phyloP scores from a whole-genome alignment of 1,140 invertebrate species.

The Chironomus tepperi region DNA sequence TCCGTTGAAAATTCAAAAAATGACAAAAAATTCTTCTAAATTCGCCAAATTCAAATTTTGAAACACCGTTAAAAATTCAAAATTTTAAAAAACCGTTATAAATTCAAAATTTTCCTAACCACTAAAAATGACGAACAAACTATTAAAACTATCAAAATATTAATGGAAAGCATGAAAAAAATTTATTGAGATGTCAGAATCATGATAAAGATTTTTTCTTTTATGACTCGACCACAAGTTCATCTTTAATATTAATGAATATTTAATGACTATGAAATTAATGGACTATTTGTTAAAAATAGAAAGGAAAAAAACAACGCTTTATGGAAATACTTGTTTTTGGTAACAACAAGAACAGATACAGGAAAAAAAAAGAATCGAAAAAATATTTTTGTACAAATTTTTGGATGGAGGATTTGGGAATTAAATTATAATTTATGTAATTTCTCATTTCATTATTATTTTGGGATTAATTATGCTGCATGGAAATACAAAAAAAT shows the following conservation, averaged over 20 bases:
- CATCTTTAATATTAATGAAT: not conserved
- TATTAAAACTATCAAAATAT: too few species aligned
- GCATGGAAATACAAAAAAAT: not conserved
- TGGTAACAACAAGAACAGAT: too few species aligned
- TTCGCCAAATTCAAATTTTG: too few species aligned
- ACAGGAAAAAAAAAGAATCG: not conserved
- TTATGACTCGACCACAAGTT: not conserved
- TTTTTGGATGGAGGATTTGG: not conserved
- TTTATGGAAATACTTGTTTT: not conserved
- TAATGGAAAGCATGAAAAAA: not conserved
- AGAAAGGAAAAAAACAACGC: not conserved
- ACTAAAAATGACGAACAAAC: too few species aligned
- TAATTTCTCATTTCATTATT: conserved; percentile 15
- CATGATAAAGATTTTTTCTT: not conserved
- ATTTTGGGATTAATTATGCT: not conserved
- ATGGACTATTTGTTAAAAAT: not conserved
- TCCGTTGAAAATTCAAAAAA: too few species aligned
- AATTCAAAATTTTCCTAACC: too few species aligned
- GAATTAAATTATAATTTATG: conserved; percentile 15
- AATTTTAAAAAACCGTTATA: too few species aligned
- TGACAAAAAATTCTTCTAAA: too few species aligned
- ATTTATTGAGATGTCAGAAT: not conserved
- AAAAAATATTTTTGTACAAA: not conserved
- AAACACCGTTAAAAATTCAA: too few species aligned
- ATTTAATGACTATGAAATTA: conserved; percentile 2